Evolutionary conservation across 2,888 invertebrate genomes (phyloP).

Genomic region (Cotesia congregata): DNA sequence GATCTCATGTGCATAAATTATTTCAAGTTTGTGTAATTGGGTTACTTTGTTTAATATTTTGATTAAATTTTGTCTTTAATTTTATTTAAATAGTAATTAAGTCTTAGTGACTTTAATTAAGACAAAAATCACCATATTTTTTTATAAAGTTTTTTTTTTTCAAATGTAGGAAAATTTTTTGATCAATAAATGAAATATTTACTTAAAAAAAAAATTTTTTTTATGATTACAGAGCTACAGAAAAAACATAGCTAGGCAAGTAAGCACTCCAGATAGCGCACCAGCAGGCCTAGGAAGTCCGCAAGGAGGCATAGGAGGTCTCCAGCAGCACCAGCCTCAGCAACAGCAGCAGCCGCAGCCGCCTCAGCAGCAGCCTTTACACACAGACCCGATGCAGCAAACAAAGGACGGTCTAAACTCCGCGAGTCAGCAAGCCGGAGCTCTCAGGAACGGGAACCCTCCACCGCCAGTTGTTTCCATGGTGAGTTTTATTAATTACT

Average conservation of each 20-base stretch:
- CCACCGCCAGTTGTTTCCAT: slow-evolving; percentile 68
- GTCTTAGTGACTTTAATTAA: no score
- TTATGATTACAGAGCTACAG: slow-evolving; percentile 65
- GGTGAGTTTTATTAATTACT: slow-evolving; percentile 56
- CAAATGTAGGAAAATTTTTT: background rate
- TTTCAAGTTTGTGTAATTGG: slow-evolving; percentile 62
- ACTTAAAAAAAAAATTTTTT: slow-evolving; percentile 15
- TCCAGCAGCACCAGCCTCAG: slow-evolving; percentile 54
- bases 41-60: slow-evolving; percentile 56
- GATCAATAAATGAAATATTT: background rate
- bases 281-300: slow-evolving; percentile 68
- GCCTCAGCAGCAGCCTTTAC: slow-evolving; percentile 57
- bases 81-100: no score
- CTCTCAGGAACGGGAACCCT: slow-evolving; percentile 67
- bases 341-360: slow-evolving; percentile 56
- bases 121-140: no score
- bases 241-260: slow-evolving; percentile 66
- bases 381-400: slow-evolving; percentile 68
- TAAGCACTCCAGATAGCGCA: slow-evolving; percentile 68
- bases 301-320: slow-evolving; percentile 64
- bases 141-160: background rate
- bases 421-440: slow-evolving; percentile 65
- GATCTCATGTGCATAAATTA: slow-evolving; percentile 52
- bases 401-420: slow-evolving; percentile 68
- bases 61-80: background rate